These are phyloP conservation scores for Choristoneura rosaceana DNA, from an alignment of 2,888 invertebrate genomes.

Conservation along the genomic window DNA sequence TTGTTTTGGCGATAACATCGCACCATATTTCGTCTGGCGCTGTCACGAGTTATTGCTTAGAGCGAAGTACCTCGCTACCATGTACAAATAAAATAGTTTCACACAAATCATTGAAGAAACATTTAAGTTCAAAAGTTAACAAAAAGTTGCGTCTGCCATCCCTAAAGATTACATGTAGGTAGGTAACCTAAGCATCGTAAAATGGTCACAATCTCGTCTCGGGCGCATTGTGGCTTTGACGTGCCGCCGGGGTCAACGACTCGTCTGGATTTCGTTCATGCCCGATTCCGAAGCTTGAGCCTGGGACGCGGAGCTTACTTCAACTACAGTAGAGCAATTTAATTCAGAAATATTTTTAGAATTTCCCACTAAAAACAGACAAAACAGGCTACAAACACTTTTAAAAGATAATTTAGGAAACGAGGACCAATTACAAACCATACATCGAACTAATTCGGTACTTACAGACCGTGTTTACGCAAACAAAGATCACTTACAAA, in stretches of 20 bases:
- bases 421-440: neutral
- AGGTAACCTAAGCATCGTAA: conserved; percentile 44
- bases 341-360: neutral
- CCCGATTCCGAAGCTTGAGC: conserved; percentile 59
- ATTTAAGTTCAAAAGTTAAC: neutral
- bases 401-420: neutral
- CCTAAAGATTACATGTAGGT: conserved; percentile 32
- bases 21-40: conserved; percentile 35
- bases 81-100: neutral
- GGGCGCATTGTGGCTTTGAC: conserved; percentile 81
- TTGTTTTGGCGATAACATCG: conserved; percentile 38
- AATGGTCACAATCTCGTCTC: conserved; percentile 47
- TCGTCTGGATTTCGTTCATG: conserved; percentile 81
- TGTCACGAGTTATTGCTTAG: conserved; percentile 26
- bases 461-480: neutral
- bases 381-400: too few relatives aligned
- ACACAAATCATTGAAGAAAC: too few relatives aligned
- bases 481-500: conserved; percentile 15
- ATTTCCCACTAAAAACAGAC: neutral
- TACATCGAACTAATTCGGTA: neutral
- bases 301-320: conserved; percentile 44
- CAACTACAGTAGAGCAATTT: conserved; percentile 9
- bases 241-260: conserved; percentile 80
- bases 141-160: conserved; percentile 26
- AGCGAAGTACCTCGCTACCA: neutral